A percentile compares a stretch with the other conserved stretches of the same genome.
Conservation (phyloP, 23 tunicate genomes). For the Clavelina lepadiformis region DNA sequence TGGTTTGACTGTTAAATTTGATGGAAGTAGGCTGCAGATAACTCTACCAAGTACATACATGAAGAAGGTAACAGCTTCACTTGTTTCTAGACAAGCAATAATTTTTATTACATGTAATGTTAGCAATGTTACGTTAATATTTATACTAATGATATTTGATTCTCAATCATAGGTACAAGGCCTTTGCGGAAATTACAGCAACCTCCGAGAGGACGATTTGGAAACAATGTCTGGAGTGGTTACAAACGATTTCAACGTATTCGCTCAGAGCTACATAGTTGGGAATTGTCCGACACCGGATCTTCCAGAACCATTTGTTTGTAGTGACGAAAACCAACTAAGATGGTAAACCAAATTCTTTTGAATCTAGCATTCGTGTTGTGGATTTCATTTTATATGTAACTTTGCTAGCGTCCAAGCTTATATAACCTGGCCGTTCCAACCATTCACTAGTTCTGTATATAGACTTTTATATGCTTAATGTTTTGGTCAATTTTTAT, state of each 20-base stretch:
- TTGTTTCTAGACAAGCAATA: no score
- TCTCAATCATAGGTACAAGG: conserved; percentile 58
- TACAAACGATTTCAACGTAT: conserved; percentile 16
- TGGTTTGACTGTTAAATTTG: conserved; percentile 37
- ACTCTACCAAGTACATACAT: conserved; percentile 40
- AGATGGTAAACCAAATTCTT: conserved; percentile 14
- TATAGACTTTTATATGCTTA: no score
- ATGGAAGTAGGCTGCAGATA: conserved; percentile 28
- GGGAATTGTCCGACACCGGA: conserved; percentile 18
- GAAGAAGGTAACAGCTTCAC: conserved; percentile 24
- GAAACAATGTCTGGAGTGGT: conserved; percentile 14
- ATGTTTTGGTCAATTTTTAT: no score
- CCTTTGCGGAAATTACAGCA: conserved; percentile 61
- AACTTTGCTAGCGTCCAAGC: no score
- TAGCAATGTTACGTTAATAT: no score
- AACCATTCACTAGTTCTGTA: no score
- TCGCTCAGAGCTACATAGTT: conserved; percentile 29
- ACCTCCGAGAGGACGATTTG: conserved; percentile 36
- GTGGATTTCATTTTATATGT: no score
- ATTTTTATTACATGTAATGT: no score
- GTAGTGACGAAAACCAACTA: conserved; percentile 8
- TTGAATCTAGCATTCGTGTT: no score
- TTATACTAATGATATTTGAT: no score
- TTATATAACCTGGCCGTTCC: no score
- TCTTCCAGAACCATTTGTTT: conserved; percentile 15